Evolutionary conservation across 2,113 vertebrate species (phyloP), one percentile per base, ranked within the genome.

Genomic region (Rhadina sibilatrix): DNA sequence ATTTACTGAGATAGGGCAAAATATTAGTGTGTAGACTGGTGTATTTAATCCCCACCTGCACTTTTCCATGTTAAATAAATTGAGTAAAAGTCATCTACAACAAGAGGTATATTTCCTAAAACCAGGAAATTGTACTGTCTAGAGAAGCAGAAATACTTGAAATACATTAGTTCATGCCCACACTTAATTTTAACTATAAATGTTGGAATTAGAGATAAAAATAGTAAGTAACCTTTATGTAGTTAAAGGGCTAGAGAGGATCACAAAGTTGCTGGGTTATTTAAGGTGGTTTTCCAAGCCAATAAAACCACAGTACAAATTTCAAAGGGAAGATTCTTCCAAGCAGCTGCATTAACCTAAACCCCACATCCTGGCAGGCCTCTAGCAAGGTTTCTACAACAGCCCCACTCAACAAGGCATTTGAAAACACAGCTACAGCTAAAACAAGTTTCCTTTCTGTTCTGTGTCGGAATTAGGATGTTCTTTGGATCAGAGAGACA

Each of bases 381-480:
- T 46, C 59, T 53, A 20, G n/a, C 28, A 72, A 83, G 71, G 3
- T 76, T 57, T 57, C 19, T 35, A 54, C 40, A 40, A 5, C 14
- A 54, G 40, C 24, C 3, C 40, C 1, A 1, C 17, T 60, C 0
- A 0, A 69, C 38, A 66, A 27, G 5, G 37, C 28, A 8, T 23
- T 69, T 49, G 65, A 53, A 80, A 94, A 37, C 31, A 66, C 1
- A 1, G 31, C 56, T 66, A 31, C 30, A 77, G 68, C 12, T 28
- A 33, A 47, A 81, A 66, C 15, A 65, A 65, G 33, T 30, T 53
- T 57, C n/a, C 25, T 42, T 72, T 77, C 86, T 49, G n/a, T 42
- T 69, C 59, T 61, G 16, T 53, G 71, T 77, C 1, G 1, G 64
- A 60, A 93, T 92, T 80, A 86, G 83, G 71, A 83, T 70, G 63